These are phyloP conservation scores for Argentina silus DNA, from an alignment of 2,797 vertebrate species.

Conservation along the genomic window DNA sequence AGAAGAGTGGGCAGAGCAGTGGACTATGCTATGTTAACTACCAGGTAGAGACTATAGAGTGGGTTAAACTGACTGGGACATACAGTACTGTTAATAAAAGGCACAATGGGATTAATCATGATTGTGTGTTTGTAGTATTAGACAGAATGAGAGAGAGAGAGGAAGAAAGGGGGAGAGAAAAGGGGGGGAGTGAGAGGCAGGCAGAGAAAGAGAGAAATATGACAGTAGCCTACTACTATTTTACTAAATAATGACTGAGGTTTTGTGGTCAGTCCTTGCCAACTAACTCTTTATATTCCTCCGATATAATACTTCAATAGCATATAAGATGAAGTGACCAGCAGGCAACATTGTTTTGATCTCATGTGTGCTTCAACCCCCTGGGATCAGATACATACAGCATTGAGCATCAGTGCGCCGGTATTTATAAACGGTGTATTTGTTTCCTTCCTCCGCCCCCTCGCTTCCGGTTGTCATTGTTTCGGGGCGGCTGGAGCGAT, in stretches of 20 bases:
- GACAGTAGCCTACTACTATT: not conserved
- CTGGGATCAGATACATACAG: not conserved
- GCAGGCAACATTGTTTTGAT: not conserved
- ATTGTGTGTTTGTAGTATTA: not conserved
- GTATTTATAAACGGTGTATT: conserved; percentile 64
- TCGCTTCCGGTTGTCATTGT: conserved; percentile 59
- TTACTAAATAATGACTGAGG: too few species aligned
- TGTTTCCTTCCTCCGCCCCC: conserved; percentile 65
- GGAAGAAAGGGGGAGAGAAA: too few species aligned
- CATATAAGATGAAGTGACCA: not conserved
- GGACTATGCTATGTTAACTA: not conserved
- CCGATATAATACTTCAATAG: not conserved
- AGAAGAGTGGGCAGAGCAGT: too few species aligned
- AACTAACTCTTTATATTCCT: not conserved
- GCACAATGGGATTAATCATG: too few species aligned
- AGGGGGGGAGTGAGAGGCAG: too few species aligned
- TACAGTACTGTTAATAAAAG: not conserved
- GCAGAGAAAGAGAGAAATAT: not conserved
- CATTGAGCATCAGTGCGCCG: not conserved
- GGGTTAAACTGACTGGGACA: not conserved
- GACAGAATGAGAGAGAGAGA: not conserved
- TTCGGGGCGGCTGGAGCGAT: conserved; percentile 59
- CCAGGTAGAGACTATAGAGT: too few species aligned
- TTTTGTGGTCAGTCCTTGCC: not conserved
- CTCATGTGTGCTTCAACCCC: not conserved